A percentile compares a stretch with the other conserved stretches of the same genome.
Conservation (phyloP, 1,140 invertebrate species). For the Frieseomelitta varia region DNA sequence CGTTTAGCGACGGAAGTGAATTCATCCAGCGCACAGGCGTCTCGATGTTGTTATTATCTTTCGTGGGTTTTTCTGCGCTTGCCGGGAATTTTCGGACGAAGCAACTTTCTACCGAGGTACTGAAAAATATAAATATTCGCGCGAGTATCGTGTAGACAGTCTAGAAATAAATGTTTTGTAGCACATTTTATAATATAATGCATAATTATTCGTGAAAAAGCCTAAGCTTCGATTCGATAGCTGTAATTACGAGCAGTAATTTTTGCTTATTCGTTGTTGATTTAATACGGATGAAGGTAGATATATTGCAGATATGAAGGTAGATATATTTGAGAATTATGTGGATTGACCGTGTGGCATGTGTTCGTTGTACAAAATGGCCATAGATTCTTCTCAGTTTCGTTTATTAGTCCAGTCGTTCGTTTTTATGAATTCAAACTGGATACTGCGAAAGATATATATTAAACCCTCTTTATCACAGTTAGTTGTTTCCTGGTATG, state of each 20-base stretch:
- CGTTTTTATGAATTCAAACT: background rate
- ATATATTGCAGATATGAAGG: background rate
- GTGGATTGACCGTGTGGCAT: background rate
- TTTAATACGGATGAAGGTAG: background rate
- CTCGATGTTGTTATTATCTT: too few species aligned
- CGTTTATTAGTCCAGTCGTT: background rate
- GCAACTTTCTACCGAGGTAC: too few species aligned
- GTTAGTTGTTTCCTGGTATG: too few species aligned
- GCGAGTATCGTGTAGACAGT: too few species aligned
- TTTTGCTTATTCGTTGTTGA: background rate
- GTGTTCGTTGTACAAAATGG: background rate
- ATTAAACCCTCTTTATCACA: too few species aligned
- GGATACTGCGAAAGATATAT: background rate
- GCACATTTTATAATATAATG: background rate
- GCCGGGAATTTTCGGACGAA: too few species aligned
- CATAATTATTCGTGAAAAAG: too few species aligned
- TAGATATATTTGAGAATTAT: background rate
- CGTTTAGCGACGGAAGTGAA: background rate
- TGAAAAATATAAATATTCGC: too few species aligned
- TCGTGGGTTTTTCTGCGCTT: too few species aligned
- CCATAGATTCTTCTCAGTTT: background rate
- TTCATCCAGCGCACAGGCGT: too few species aligned
- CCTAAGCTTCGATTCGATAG: too few species aligned
- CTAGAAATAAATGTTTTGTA: background rate
- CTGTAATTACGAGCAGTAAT: too few species aligned